Percentiles rank a stretch among this genome's conserved stretches.
These are phyloP conservation scores for Arbacia lixula DNA, from an alignment of 53 echinoderm and acorn worm species.

Conservation along the genomic window DNA sequence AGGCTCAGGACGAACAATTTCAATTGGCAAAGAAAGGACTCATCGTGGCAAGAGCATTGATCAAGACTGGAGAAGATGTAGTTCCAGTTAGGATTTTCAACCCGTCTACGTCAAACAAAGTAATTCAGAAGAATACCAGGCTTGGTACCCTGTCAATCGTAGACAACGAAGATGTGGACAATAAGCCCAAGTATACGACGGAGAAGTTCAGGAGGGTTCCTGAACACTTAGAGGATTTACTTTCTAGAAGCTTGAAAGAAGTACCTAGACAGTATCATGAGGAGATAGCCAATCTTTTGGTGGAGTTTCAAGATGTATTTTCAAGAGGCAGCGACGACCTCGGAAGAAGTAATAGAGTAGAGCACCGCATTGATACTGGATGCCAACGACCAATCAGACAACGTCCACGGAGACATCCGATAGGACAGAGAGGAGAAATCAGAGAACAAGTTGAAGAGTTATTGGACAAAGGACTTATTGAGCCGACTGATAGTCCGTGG, in stretches of 20 bases:
- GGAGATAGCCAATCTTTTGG: not conserved
- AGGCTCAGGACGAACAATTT: not conserved
- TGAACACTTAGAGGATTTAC: constrained; percentile 13
- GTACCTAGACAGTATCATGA: not conserved
- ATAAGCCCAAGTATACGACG: not conserved
- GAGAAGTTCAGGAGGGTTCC: not conserved
- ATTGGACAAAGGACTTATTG: constrained; percentile 42
- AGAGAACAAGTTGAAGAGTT: constrained; percentile 43
- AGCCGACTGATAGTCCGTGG: constrained; percentile 65
- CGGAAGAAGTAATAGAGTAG: constrained; percentile 63
- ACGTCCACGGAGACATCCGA: constrained; percentile 51
- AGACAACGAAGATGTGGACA: not conserved
- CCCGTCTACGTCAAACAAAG: constrained; percentile 18
- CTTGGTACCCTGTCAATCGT: not conserved
- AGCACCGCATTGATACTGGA: constrained; percentile 68
- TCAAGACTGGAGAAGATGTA: not conserved
- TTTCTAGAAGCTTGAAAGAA: not conserved
- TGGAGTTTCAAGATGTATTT: constrained; percentile 59
- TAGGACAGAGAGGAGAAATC: constrained; percentile 51
- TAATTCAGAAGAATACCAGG: constrained; percentile 10
- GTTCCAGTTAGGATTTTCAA: constrained; percentile 29
- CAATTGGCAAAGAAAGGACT: constrained; percentile 29
- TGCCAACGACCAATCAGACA: constrained; percentile 57
- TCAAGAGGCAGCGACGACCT: constrained; percentile 49
- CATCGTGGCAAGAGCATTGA: not conserved